These are phyloP conservation scores for Drosophila nikananu DNA, from an alignment of 1,140 invertebrate genomes.

Conservation along the genomic window DNA sequence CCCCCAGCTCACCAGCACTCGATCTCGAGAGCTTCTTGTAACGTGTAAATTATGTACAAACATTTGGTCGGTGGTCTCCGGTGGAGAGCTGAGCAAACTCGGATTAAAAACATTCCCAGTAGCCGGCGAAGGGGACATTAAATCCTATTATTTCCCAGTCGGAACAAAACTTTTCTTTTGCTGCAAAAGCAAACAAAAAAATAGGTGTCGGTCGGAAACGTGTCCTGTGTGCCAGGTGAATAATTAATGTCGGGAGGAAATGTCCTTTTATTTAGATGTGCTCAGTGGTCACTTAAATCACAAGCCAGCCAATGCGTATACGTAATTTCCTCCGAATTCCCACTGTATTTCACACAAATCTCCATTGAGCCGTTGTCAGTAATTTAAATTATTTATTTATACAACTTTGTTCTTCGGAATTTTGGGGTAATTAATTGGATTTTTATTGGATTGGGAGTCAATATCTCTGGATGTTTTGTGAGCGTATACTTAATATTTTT, in stretches of 20 bases:
- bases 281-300: slow-evolving; percentile 35
- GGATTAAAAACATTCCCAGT: slow-evolving; percentile 64
- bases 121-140: slow-evolving; percentile 52
- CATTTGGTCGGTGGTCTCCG: slow-evolving; percentile 56
- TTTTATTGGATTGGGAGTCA: neutral
- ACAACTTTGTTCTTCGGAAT: neutral
- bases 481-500: neutral
- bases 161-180: slow-evolving; percentile 48
- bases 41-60: slow-evolving; percentile 76
- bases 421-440: slow-evolving; percentile 1
- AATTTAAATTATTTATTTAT: slow-evolving; percentile 26
- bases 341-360: slow-evolving; percentile 18
- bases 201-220: slow-evolving; percentile 48
- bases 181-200: slow-evolving; percentile 30
- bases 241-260: slow-evolving; percentile 59
- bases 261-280: slow-evolving; percentile 2
- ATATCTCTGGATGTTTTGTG: neutral
- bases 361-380: neutral
- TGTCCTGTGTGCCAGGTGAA: slow-evolving; percentile 59
- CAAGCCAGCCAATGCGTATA: slow-evolving; percentile 8
- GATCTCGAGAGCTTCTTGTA: slow-evolving; percentile 61
- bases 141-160: slow-evolving; percentile 71
- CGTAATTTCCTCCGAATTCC: slow-evolving; percentile 20
- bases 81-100: slow-evolving; percentile 49
- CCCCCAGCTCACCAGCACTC: slow-evolving; percentile 3